These are phyloP conservation scores for Troides oblongomaculatus DNA, from an alignment of 2,888 invertebrate species.

Conservation along the genomic window DNA sequence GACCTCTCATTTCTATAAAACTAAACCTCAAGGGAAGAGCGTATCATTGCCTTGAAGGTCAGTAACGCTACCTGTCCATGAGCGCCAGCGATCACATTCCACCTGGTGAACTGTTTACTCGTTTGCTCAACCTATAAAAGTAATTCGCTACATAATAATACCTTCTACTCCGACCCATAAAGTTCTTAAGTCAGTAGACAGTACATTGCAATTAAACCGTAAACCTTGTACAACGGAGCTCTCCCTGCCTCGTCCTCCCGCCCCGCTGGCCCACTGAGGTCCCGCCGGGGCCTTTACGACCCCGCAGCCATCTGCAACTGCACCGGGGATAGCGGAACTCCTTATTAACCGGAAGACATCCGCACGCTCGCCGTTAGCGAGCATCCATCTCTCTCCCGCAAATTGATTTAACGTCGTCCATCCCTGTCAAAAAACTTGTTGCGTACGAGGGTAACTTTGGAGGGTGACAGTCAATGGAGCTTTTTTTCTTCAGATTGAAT, in stretches of 20 bases:
- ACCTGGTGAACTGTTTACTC: no score
- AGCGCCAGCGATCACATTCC: no score
- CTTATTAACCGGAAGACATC: slow-evolving; percentile 57
- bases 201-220: no score
- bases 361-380: slow-evolving; percentile 65
- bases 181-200: no score
- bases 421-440: slow-evolving; percentile 52
- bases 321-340: slow-evolving; percentile 49
- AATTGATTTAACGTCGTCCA: slow-evolving; percentile 27
- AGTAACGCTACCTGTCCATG: no score
- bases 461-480: slow-evolving; percentile 55
- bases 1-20: no score
- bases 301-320: slow-evolving; percentile 30
- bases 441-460: slow-evolving; percentile 46
- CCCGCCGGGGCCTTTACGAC: not conserved
- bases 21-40: no score
- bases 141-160: no score
- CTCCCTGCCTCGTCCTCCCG: slow-evolving; percentile 32
- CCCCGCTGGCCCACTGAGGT: slow-evolving; percentile 58
- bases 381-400: slow-evolving; percentile 45
- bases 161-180: no score
- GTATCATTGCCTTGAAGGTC: no score
- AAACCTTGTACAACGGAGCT: no score
- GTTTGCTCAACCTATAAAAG: no score
- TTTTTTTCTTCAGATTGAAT: slow-evolving; percentile 38